phyloP scores from a whole-genome alignment of 2,797 vertebrate genomes.

The Heliangelus exortis region DNA sequence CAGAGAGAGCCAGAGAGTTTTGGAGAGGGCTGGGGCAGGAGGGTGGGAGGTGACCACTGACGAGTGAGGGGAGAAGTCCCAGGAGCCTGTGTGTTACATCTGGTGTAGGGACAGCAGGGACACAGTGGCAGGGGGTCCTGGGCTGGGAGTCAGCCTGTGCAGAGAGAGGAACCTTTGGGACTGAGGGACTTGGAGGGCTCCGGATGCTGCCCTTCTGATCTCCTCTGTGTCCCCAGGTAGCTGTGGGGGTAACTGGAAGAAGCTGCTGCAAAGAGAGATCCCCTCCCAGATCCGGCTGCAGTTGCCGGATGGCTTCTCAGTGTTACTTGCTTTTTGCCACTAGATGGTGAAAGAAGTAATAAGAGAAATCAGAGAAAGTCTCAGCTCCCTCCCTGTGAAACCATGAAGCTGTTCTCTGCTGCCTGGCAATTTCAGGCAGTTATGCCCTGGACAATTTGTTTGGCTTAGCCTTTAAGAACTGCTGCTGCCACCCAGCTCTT shows the following conservation, averaged over 20 bases:
- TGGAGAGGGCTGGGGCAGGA: not conserved
- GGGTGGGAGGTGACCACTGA: not conserved
- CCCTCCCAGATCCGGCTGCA: not conserved
- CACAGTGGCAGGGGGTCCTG: rapidly evolving
- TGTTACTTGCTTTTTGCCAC: conserved; percentile 40
- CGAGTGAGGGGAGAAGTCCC: not conserved
- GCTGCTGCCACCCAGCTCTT: not conserved
- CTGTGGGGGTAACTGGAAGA: not conserved
- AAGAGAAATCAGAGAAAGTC: not conserved
- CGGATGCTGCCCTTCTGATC: not conserved
- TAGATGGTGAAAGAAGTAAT: conserved; percentile 51
- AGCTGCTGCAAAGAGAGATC: not conserved
- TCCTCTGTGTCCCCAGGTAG: not conserved
- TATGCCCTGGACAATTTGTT: not conserved
- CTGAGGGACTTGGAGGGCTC: not conserved
- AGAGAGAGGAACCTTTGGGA: not conserved
- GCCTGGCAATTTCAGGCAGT: not conserved
- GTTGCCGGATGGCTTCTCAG: not conserved
- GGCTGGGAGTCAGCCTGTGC: not conserved
- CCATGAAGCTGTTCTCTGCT: not conserved
- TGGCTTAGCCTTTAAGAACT: not conserved
- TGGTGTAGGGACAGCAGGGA: not conserved
- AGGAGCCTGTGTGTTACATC: not conserved
- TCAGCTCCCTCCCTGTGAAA: not conserved
- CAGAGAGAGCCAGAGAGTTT: rapidly evolving